Evolutionary conservation across 2,797 vertebrate species (phyloP).

Genomic region (Dallia pectoralis): DNA sequence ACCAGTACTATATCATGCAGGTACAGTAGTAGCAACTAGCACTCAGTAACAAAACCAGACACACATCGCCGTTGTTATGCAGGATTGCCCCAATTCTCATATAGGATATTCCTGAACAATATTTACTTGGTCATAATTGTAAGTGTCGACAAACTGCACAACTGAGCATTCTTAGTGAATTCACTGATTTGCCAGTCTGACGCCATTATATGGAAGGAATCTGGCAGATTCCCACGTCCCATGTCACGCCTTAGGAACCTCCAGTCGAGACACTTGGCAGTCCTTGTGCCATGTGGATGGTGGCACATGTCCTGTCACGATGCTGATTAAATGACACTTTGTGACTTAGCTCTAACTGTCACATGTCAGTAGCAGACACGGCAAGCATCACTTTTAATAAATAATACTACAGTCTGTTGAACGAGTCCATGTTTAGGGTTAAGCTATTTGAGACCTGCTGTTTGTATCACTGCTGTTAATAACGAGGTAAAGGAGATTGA

Average conservation of each 20-base stretch:
- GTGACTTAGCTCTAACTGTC: slow-evolving; percentile 7
- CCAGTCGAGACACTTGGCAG: neutral
- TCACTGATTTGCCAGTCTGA: slow-evolving; percentile 22
- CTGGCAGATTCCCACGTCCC: slow-evolving; percentile 25
- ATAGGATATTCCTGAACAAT: slow-evolving; percentile 32
- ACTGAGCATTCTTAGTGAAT: slow-evolving; percentile 22
- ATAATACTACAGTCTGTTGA: neutral
- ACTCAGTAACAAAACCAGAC: neutral
- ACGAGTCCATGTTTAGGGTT: slow-evolving; percentile 13
- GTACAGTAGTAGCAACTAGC: neutral
- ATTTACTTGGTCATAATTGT: slow-evolving; percentile 29
- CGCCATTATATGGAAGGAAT: slow-evolving; percentile 36
- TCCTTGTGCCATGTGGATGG: neutral
- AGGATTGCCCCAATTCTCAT: slow-evolving; percentile 18
- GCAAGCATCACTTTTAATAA: slow-evolving; percentile 11
- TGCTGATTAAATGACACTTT: slow-evolving; percentile 9
- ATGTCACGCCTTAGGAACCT: neutral
- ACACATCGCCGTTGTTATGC: slow-evolving; percentile 9
- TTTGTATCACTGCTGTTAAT: too few species aligned
- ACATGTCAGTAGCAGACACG: slow-evolving; percentile 21
- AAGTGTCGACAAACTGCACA: slow-evolving; percentile 32
- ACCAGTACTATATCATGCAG: neutral
- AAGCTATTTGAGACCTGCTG: neutral
- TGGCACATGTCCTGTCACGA: slow-evolving; percentile 7
- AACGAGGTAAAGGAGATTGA: too few species aligned